phyloP scores from a whole-genome alignment of 2,888 invertebrate genomes.

The Parascotia fuliginaria region DNA sequence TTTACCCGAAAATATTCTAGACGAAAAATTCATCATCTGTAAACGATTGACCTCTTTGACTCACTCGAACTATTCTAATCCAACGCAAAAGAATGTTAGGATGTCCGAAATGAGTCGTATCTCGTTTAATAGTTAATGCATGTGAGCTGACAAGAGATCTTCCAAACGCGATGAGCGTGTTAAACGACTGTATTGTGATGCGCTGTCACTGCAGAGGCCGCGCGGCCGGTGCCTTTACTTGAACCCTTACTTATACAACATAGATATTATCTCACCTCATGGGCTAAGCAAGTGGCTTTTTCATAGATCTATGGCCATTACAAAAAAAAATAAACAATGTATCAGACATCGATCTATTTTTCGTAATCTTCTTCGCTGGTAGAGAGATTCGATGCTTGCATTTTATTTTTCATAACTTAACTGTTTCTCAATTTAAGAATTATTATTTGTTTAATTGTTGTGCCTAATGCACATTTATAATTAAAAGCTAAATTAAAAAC shows the following conservation, averaged over 20 bases:
- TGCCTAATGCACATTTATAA: too few relatives aligned
- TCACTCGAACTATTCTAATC: constrained; percentile 9
- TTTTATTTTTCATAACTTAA: too few relatives aligned
- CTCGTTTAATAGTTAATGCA: constrained; percentile 54
- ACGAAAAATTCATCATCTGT: constrained; percentile 35
- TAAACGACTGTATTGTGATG: constrained; percentile 81
- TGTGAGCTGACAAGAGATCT: constrained; percentile 74
- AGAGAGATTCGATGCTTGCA: neutral
- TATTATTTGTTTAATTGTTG: too few relatives aligned
- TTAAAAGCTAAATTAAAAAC: too few relatives aligned
- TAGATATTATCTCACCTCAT: constrained; percentile 70
- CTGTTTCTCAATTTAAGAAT: too few relatives aligned
- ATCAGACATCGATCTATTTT: constrained; percentile 61
- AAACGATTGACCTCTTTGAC: constrained; percentile 31
- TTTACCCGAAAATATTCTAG: constrained; percentile 17
- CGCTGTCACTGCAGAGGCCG: constrained; percentile 72
- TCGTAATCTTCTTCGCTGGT: constrained; percentile 44
- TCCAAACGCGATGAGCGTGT: constrained; percentile 81
- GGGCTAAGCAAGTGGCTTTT: constrained; percentile 60
- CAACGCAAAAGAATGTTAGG: constrained; percentile 22
- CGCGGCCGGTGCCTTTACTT: constrained; percentile 70
- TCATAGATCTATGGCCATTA: constrained; percentile 43
- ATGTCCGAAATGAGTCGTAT: constrained; percentile 53
- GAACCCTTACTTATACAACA: constrained; percentile 43
- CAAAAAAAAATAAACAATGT: constrained; percentile 53